These are phyloP conservation scores for Rhinogobius similis DNA, from an alignment of 2,113 vertebrate species.

Conservation along the genomic window DNA sequence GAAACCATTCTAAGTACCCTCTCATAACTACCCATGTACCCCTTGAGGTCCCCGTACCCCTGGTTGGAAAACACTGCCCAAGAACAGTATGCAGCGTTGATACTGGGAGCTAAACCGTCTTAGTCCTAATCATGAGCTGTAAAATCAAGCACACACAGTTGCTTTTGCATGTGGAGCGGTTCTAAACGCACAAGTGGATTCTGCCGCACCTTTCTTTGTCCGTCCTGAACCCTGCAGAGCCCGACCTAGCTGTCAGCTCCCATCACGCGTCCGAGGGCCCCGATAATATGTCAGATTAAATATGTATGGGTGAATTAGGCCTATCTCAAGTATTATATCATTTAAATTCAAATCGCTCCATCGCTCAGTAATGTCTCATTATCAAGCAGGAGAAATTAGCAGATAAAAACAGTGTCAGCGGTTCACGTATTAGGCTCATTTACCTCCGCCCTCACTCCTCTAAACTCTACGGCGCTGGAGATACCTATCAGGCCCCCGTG, in stretches of 20 bases:
- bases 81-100: no score
- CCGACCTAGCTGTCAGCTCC: slow-evolving; percentile 67
- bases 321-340: slow-evolving; percentile 80
- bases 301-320: slow-evolving; percentile 82
- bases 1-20: no score
- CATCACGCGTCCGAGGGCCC: slow-evolving; percentile 66
- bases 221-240: slow-evolving; percentile 37
- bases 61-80: no score
- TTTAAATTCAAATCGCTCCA: slow-evolving; percentile 82
- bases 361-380: slow-evolving; percentile 74
- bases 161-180: slow-evolving; percentile 36
- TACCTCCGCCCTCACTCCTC: slow-evolving; percentile 44
- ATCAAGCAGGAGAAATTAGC: slow-evolving; percentile 75
- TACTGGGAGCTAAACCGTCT: no score
- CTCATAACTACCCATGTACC: no score
- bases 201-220: slow-evolving; percentile 53
- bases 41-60: no score
- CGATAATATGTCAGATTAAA: slow-evolving; percentile 82
- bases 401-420: slow-evolving; percentile 75
- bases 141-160: background rate
- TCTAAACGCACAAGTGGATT: slow-evolving; percentile 52
- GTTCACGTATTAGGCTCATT: slow-evolving; percentile 70
- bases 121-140: background rate
- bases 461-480: slow-evolving; percentile 47
- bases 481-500: slow-evolving; percentile 46